Evolutionary conservation across 2,797 vertebrate species (phyloP).

Genomic region (Tragelaphus eurycerus): DNA sequence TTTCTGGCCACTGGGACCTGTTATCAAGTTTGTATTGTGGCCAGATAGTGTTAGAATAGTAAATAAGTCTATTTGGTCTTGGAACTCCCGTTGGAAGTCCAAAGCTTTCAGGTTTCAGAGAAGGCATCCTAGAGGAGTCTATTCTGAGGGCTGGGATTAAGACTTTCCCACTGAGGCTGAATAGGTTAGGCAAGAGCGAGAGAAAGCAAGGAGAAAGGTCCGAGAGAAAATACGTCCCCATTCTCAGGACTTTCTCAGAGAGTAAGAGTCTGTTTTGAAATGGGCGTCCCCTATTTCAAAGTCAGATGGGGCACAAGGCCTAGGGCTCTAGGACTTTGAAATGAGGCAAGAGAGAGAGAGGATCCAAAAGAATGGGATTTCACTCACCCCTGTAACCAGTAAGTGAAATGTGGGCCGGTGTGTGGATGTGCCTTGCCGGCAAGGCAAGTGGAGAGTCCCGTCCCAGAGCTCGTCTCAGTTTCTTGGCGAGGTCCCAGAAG

Average conservation of each 20-base stretch:
- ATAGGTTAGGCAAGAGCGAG: neutral
- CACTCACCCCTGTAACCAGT: neutral
- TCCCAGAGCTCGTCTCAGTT: neutral
- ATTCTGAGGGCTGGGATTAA: neutral
- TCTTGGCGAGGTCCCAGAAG: neutral
- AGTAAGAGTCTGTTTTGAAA: neutral
- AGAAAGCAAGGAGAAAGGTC: neutral
- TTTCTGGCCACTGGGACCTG: neutral
- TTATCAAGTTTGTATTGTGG: neutral
- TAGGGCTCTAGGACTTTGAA: neutral
- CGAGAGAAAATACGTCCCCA: accelerated
- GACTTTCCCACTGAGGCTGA: neutral
- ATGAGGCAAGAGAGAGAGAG: neutral
- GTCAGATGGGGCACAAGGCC: neutral
- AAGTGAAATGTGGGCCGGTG: neutral
- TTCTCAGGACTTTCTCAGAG: neutral
- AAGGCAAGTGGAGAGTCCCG: neutral
- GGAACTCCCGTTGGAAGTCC: neutral
- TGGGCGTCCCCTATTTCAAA: neutral
- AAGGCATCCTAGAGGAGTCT: neutral
- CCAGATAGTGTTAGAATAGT: neutral
- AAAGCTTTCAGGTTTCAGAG: neutral
- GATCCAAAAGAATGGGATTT: neutral
- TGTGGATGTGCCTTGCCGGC: neutral
- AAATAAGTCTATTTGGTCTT: neutral